Evolutionary conservation across 2,113 vertebrate genomes (phyloP).

Genomic region (Campylomormyrus tamandua): DNA sequence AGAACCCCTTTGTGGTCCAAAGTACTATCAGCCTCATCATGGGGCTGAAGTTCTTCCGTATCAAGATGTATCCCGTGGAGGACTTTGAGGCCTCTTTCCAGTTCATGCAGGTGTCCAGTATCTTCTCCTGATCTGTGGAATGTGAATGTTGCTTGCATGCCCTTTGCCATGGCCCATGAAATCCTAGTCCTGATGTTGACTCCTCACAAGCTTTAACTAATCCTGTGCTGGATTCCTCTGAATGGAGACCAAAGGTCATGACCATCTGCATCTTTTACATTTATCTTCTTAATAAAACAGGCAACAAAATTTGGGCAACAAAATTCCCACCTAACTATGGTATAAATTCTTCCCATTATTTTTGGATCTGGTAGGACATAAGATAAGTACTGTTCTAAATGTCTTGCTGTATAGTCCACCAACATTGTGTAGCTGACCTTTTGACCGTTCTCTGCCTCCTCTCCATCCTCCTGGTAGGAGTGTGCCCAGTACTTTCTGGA

Average conservation of each 20-base stretch:
- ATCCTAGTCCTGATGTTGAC: background rate
- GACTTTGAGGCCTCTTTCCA: constrained; percentile 98
- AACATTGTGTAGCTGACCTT: background rate
- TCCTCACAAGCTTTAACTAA: background rate
- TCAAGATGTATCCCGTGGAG: constrained; percentile 99
- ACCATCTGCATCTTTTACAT: background rate
- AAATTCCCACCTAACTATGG: background rate
- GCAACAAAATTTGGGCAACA: background rate
- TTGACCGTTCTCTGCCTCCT: constrained; percentile 22
- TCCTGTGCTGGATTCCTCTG: background rate
- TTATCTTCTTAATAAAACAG: background rate
- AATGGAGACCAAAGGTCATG: background rate
- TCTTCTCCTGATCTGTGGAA: background rate
- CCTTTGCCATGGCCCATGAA: background rate
- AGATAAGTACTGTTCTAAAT: background rate
- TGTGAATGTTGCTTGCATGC: background rate
- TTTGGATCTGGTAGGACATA: background rate
- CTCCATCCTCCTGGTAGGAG: constrained; percentile 66
- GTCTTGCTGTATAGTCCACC: background rate
- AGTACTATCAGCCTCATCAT: constrained; percentile 98
- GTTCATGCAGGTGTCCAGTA: constrained; percentile 90
- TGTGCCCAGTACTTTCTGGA: constrained; percentile 97
- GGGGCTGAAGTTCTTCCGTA: constrained; percentile 97
- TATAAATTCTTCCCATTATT: background rate
- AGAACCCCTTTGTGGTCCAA: constrained; percentile 84